These are phyloP conservation scores for Nemoura dubitans DNA, from an alignment of 2,888 invertebrate species.

Conservation along the genomic window DNA sequence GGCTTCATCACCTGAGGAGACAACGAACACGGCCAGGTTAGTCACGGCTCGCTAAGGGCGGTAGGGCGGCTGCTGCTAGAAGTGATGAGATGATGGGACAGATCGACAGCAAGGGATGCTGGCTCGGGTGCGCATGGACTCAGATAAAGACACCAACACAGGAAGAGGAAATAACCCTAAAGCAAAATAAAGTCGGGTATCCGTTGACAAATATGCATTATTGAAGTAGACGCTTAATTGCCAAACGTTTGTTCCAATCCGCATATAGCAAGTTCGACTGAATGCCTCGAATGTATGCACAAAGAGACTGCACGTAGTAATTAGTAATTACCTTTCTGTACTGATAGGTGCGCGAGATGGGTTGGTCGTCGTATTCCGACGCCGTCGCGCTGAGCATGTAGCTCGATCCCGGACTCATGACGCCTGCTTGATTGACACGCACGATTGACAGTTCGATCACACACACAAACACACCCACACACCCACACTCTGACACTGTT, in stretches of 20 bases:
- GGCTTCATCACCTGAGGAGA: constrained; percentile 74
- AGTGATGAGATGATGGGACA: too few relatives aligned
- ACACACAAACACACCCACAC: background rate
- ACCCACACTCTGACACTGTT: background rate
- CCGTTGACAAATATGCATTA: too few relatives aligned
- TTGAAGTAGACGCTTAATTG: too few relatives aligned
- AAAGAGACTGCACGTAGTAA: background rate
- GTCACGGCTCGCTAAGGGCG: too few relatives aligned
- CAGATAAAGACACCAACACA: too few relatives aligned
- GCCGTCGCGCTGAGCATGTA: constrained; percentile 44
- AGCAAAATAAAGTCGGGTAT: too few relatives aligned
- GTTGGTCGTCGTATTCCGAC: constrained; percentile 56
- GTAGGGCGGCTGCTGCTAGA: too few relatives aligned
- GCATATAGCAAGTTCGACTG: too few relatives aligned
- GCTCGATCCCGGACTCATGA: constrained; percentile 49
- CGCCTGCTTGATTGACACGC: background rate
- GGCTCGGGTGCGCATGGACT: too few relatives aligned
- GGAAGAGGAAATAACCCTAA: too few relatives aligned
- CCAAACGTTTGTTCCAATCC: too few relatives aligned
- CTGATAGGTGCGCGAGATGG: constrained; percentile 60
- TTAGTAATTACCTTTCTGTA: constrained; percentile 58
- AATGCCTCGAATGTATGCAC: background rate
- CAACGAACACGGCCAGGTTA: constrained; percentile 44
- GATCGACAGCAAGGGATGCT: too few relatives aligned
- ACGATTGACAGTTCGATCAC: constrained; percentile 18